Evolutionary conservation across 2,888 invertebrate genomes (phyloP).

Genomic region (Caenorhabditis sp.): DNA sequence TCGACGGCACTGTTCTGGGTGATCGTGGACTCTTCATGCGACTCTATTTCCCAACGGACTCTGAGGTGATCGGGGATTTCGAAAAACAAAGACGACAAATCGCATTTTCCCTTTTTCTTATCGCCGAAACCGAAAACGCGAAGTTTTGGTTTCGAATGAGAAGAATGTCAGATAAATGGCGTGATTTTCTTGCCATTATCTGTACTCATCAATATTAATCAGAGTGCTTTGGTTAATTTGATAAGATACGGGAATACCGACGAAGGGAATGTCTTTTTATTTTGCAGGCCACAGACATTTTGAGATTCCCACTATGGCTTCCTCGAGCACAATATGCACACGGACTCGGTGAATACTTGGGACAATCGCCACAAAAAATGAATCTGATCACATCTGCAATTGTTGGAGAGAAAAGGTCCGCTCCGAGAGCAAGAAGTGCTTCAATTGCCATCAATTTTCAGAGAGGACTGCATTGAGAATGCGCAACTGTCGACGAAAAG

Average conservation of each 20-base stretch:
- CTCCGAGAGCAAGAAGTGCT: too few relatives aligned
- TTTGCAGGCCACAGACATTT: conserved; percentile 25
- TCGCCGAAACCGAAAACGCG: too few relatives aligned
- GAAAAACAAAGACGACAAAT: not conserved
- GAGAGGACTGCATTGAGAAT: conserved; percentile 56
- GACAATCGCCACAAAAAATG: conserved; percentile 74
- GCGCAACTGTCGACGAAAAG: conserved; percentile 42
- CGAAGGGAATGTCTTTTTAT: too few relatives aligned
- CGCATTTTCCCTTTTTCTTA: not conserved
- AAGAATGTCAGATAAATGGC: conserved; percentile 15
- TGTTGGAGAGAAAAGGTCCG: conserved; percentile 73
- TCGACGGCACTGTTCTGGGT: conserved; percentile 80
- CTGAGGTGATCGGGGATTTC: conserved; percentile 65
- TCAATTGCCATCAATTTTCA: conserved; percentile 7
- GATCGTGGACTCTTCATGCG: conserved; percentile 82
- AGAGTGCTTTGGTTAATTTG: not conserved
- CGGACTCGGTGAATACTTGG: conserved; percentile 81
- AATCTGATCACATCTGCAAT: conserved; percentile 73
- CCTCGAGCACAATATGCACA: conserved; percentile 82
- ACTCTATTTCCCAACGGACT: conserved; percentile 83
- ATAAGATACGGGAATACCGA: too few relatives aligned
- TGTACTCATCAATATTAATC: not conserved
- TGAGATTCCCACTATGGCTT: conserved; percentile 81
- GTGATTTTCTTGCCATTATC: not conserved
- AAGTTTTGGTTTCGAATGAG: too few relatives aligned